A percentile compares a stretch with the other conserved stretches of the same genome.
Evolutionary conservation across 2,113 vertebrate species (phyloP).

Genomic region (Microcebus griseorufus): DNA sequence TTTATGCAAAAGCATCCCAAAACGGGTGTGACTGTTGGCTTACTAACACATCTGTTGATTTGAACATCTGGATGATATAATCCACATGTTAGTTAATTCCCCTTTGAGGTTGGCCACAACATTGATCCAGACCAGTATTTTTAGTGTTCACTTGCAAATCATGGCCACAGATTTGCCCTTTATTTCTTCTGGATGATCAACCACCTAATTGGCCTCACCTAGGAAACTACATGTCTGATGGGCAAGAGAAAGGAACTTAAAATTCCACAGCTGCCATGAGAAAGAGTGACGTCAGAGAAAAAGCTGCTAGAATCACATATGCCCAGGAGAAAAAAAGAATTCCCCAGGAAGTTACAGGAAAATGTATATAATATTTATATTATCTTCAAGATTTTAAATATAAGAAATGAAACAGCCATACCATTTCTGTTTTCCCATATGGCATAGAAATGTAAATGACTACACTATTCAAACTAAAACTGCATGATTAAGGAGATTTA

Average conservation of each 20-base stretch:
- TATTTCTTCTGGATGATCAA: not conserved
- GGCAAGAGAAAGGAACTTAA: not conserved
- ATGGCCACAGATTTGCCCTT: not conserved
- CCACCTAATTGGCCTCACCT: not conserved
- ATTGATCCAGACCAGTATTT: not conserved
- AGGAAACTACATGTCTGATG: not conserved
- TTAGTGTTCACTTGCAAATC: not conserved
- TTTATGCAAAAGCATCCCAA: not conserved
- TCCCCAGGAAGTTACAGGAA: not conserved
- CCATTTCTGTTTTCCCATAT: not conserved
- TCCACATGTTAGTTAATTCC: not conserved
- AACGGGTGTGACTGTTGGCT: not conserved
- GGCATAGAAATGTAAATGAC: not conserved
- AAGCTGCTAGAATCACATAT: not conserved
- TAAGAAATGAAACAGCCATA: not conserved
- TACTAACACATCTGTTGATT: not conserved
- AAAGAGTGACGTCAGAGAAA: not conserved
- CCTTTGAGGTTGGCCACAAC: not conserved
- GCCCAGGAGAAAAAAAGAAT: not conserved
- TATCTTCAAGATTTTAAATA: slow-evolving; percentile 42
- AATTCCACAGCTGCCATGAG: not conserved
- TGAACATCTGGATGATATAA: not conserved
- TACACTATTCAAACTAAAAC: not conserved
- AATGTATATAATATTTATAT: not conserved
- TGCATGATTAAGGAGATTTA: not conserved